These are phyloP conservation scores for Melopsittacus undulatus DNA, from an alignment of 2,797 vertebrate genomes.

Conservation along the genomic window DNA sequence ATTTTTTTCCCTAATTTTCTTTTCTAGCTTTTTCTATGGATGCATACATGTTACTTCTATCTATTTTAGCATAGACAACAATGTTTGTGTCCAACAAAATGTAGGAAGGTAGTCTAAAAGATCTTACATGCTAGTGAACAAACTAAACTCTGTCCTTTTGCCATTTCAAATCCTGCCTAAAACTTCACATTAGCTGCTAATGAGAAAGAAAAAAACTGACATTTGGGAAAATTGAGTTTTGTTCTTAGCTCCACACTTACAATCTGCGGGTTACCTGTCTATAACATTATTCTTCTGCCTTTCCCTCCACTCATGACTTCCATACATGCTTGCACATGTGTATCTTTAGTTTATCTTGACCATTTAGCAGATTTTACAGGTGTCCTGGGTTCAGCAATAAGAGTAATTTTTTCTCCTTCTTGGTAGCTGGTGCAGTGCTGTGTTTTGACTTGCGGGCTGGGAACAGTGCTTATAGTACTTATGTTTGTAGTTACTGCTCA, in stretches of 20 bases:
- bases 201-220: background rate
- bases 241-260: background rate
- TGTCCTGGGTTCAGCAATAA: too few relatives aligned
- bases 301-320: background rate
- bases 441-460: too few relatives aligned
- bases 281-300: background rate
- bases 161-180: background rate
- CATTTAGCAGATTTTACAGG: background rate
- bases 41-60: background rate
- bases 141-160: background rate
- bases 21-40: background rate
- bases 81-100: background rate
- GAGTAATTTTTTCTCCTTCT: too few relatives aligned
- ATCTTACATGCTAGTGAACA: background rate
- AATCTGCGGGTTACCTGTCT: background rate
- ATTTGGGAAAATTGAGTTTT: background rate
- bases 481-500: too few relatives aligned
- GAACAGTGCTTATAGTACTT: too few relatives aligned
- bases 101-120: background rate
- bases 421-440: too few relatives aligned
- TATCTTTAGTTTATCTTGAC: background rate
- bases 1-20: background rate
- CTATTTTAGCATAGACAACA: background rate
- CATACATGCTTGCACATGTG: rapidly evolving
- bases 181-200: background rate